Percentiles rank a stretch among this genome's conserved stretches.
Conservation (phyloP, 2,888 invertebrate species). For the Chymomyza amoena region DNA sequence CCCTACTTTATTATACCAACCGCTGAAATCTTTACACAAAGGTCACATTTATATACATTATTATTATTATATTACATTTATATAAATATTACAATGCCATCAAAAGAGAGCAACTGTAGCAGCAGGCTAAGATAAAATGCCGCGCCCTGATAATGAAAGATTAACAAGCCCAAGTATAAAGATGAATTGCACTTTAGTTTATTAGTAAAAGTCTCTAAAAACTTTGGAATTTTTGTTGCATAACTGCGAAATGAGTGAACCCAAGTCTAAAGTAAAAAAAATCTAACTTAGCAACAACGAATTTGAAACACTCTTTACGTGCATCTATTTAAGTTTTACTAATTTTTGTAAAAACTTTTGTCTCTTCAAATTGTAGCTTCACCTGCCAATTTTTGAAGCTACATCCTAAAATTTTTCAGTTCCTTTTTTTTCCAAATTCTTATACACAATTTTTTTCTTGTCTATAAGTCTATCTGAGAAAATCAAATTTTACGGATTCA, state of each 20-base stretch:
- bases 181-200: background rate
- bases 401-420: too few relatives aligned
- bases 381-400: too few relatives aligned
- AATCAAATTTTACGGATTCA: too few relatives aligned
- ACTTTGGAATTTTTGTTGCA: background rate
- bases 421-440: too few relatives aligned
- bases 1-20: background rate
- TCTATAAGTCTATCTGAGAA: too few relatives aligned
- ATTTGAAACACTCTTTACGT: background rate
- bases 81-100: background rate
- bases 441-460: too few relatives aligned
- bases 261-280: background rate
- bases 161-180: background rate
- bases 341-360: too few relatives aligned
- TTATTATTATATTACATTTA: background rate
- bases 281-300: background rate
- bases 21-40: background rate
- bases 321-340: background rate
- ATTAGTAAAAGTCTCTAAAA: background rate
- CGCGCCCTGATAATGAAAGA: background rate
- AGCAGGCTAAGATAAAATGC: background rate
- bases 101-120: background rate
- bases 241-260: background rate
- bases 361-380: too few relatives aligned
- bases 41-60: background rate